Evolutionary conservation across 2,113 vertebrate species (phyloP).

Genomic region (Ifrita kowaldi): DNA sequence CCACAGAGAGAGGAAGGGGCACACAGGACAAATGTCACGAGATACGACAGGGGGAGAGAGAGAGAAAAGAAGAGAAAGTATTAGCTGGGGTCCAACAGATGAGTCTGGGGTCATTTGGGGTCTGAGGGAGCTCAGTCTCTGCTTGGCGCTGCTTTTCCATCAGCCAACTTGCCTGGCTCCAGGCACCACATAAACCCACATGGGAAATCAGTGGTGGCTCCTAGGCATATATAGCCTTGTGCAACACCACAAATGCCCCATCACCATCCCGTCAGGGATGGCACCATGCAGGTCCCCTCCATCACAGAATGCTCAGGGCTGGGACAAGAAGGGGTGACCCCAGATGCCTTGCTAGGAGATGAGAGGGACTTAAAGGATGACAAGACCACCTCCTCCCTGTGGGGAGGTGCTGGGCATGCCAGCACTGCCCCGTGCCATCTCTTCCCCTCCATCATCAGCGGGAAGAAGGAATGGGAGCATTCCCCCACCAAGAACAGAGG

Average conservation of each 20-base stretch:
- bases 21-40: slow-evolving; percentile 47
- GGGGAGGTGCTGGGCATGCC: neutral
- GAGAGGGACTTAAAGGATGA: neutral
- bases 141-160: neutral
- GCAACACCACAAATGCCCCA: neutral
- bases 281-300: neutral
- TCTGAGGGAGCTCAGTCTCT: neutral
- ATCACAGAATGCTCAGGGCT: neutral
- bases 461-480: neutral
- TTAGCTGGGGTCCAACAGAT: neutral
- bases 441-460: neutral
- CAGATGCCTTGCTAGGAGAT: neutral
- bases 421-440: rapidly evolving
- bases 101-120: neutral
- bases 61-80: slow-evolving; percentile 43
- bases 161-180: neutral
- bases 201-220: neutral
- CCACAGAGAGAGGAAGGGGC: neutral
- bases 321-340: neutral
- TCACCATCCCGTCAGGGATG: neutral
- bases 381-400: neutral
- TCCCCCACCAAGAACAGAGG: neutral
- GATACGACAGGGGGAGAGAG: slow-evolving; percentile 52
- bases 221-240: neutral
- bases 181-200: neutral